Percentiles rank a stretch among this genome's conserved stretches.
Conservation (phyloP, 2,797 vertebrate genomes). For the Malacoctenus gilli region DNA sequence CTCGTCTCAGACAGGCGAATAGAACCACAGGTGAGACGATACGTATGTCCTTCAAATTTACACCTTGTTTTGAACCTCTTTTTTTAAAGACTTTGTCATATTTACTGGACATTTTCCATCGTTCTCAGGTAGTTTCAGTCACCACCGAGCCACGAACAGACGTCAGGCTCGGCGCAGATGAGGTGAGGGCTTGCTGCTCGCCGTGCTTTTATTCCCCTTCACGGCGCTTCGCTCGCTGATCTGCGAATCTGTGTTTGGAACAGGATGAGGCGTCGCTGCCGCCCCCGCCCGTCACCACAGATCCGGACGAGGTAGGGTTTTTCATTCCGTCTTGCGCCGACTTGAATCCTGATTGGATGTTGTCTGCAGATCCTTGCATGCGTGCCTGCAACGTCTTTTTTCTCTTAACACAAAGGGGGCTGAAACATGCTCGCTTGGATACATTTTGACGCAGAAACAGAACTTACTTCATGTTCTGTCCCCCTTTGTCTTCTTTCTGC, state of each 20-base stretch:
- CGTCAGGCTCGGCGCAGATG: no score
- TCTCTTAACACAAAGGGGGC: conserved; percentile 21
- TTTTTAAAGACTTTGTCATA: no score
- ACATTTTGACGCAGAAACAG: background rate
- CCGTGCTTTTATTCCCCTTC: no score
- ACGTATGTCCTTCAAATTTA: no score
- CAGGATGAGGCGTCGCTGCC: conserved; percentile 51
- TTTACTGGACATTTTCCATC: no score
- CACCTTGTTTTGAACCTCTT: no score
- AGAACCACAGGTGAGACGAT: no score
- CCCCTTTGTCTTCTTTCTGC: conserved; percentile 18
- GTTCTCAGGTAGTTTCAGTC: no score
- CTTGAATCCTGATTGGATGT: conserved; percentile 6
- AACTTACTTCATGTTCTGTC: background rate
- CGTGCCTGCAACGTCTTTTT: conserved; percentile 36
- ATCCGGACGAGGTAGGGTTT: conserved; percentile 68
- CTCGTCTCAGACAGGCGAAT: no score
- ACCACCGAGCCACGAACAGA: no score
- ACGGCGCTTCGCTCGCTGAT: no score
- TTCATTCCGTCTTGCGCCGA: background rate
- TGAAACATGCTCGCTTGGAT: conserved; percentile 46
- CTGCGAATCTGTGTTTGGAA: conserved; percentile 21
- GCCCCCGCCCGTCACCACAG: conserved; percentile 33
- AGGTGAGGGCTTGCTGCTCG: no score
- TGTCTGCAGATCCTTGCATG: conserved; percentile 49